These are phyloP conservation scores for Cygnus olor DNA, from an alignment of 2,797 vertebrate species.

Conservation along the genomic window DNA sequence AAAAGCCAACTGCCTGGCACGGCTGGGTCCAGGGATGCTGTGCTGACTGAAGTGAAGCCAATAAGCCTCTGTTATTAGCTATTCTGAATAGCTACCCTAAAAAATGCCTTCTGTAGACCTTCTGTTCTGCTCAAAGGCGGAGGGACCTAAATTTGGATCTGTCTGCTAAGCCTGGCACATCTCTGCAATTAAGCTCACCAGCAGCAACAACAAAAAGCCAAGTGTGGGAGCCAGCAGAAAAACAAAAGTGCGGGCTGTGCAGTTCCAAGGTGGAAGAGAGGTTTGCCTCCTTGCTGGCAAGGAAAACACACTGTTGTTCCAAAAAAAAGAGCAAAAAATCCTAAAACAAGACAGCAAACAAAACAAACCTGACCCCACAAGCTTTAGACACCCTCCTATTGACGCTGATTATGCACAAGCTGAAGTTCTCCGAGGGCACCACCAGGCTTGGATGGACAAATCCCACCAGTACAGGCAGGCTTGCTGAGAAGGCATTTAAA, in stretches of 20 bases:
- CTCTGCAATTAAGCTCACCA: constrained; percentile 40
- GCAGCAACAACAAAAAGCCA: constrained; percentile 21
- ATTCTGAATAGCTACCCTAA: not conserved
- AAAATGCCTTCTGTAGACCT: not conserved
- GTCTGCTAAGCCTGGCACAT: constrained; percentile 3
- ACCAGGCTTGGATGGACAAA: not conserved
- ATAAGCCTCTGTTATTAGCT: not conserved
- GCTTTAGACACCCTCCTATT: not conserved
- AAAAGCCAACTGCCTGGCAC: not conserved
- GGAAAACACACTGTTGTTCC: not conserved
- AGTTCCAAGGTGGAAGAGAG: constrained; percentile 7
- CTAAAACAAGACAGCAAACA: not conserved
- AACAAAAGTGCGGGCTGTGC: not conserved
- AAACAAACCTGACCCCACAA: not conserved
- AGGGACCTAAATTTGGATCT: constrained; percentile 23
- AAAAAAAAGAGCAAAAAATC: not conserved
- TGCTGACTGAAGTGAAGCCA: not conserved
- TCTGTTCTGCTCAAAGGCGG: constrained; percentile 38
- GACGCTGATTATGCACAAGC: not conserved
- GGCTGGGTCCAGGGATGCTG: not conserved
- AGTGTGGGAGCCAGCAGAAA: constrained; percentile 10
- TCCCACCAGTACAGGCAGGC: not conserved
- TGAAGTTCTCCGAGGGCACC: constrained; percentile 1
- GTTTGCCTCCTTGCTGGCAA: not conserved
- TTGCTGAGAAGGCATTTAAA: constrained; percentile 20